Percentiles rank a stretch among this genome's conserved stretches.
Evolutionary conservation across 2,113 vertebrate genomes (phyloP).

Genomic region (Gasterosteus nipponicus): DNA sequence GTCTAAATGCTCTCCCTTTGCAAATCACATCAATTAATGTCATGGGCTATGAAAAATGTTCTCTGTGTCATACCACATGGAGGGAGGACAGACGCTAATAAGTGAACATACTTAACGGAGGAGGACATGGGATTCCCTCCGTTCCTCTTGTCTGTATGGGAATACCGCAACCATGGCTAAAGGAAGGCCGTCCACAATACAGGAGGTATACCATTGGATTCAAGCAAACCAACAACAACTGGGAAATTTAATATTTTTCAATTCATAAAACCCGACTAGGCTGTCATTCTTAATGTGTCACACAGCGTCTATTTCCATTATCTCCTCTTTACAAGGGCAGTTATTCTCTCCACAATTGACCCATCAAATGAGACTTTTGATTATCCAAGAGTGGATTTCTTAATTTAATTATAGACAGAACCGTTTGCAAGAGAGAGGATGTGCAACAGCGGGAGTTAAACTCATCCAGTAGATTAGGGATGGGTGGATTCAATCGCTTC

Average conservation of each 20-base stretch:
- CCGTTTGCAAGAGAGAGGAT: conserved; percentile 64
- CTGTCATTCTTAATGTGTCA: conserved; percentile 23
- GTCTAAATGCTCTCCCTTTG: conserved; percentile 77
- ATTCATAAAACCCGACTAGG: conserved; percentile 14
- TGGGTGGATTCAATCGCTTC: conserved; percentile 70
- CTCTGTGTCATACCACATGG: conserved; percentile 77
- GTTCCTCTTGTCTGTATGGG: conserved; percentile 51
- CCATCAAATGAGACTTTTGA: conserved; percentile 61
- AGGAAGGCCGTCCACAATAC: conserved; percentile 36
- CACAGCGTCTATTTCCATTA: conserved; percentile 22
- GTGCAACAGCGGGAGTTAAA: conserved; percentile 58
- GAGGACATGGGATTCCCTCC: conserved; percentile 73
- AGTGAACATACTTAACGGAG: conserved; percentile 78
- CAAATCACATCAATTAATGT: conserved; percentile 86
- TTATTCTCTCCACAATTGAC: conserved; percentile 47
- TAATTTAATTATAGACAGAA: conserved; percentile 66
- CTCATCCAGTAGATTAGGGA: conserved; percentile 65
- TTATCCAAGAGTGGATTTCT: conserved; percentile 65
- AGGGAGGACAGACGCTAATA: conserved; percentile 77
- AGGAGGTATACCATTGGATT: conserved; percentile 56
- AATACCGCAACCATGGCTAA: conserved; percentile 40
- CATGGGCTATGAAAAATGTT: conserved; percentile 80
- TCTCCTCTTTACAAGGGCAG: conserved; percentile 32
- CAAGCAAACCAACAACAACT: conserved; percentile 19
- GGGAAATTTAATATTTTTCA: conserved; percentile 7